These are phyloP conservation scores for Tachina grossa DNA, from an alignment of 2,888 invertebrate genomes.

Conservation along the genomic window DNA sequence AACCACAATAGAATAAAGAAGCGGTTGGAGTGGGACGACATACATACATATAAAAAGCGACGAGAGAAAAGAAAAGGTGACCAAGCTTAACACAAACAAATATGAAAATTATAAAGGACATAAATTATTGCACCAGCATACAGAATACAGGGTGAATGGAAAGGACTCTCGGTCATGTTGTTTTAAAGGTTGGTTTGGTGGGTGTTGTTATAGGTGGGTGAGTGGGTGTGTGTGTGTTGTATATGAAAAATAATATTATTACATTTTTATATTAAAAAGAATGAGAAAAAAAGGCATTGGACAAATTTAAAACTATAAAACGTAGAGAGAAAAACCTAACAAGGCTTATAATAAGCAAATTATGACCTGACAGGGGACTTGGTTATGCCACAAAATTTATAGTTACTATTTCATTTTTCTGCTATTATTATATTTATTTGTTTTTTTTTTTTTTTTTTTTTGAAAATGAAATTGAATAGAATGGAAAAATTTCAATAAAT, in stretches of 20 bases:
- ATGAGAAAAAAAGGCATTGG: slow-evolving; percentile 66
- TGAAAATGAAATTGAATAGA: slow-evolving; percentile 27
- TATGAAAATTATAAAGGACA: slow-evolving; percentile 78
- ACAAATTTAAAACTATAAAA: slow-evolving; percentile 79
- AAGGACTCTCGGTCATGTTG: background rate
- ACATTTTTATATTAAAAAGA: slow-evolving; percentile 32
- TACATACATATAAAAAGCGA: slow-evolving; percentile 12
- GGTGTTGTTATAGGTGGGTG: slow-evolving; percentile 31
- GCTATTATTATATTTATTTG: no score
- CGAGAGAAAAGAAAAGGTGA: slow-evolving; percentile 45
- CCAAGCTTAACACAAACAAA: slow-evolving; percentile 67
- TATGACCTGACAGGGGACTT: slow-evolving; percentile 75
- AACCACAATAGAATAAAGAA: slow-evolving; percentile 74
- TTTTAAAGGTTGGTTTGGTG: slow-evolving; percentile 32
- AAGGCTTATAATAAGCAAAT: slow-evolving; percentile 81
- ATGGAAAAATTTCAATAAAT: slow-evolving; percentile 79
- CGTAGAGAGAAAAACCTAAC: slow-evolving; percentile 72
- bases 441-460: slow-evolving; percentile 10
- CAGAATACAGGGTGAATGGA: slow-evolving; percentile 7
- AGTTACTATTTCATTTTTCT: slow-evolving; percentile 72
- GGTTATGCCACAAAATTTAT: slow-evolving; percentile 76
- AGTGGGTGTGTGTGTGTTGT: slow-evolving; percentile 49
- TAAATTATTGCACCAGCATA: slow-evolving; percentile 78
- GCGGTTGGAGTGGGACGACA: slow-evolving; percentile 1
- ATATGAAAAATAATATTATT: slow-evolving; percentile 48